Evolutionary conservation across 2,113 vertebrate genomes (phyloP).

Genomic region (Clarias magur): DNA sequence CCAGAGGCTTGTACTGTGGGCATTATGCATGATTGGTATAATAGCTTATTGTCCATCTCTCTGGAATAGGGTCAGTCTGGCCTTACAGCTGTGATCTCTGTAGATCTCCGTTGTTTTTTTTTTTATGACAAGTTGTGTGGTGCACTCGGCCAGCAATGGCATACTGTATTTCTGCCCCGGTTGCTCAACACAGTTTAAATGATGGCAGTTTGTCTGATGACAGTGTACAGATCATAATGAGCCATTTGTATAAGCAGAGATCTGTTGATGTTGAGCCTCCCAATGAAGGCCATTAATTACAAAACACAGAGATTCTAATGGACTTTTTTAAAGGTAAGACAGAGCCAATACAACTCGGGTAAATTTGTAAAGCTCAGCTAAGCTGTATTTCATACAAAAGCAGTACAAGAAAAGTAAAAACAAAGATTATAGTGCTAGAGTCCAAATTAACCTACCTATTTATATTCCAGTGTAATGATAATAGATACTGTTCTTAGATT

Average conservation of each 20-base stretch:
- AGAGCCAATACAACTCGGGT: neutral
- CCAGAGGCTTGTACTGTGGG: no score
- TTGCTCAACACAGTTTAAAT: constrained; percentile 17
- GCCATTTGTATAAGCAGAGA: constrained; percentile 6
- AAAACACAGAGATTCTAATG: neutral
- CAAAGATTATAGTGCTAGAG: no score
- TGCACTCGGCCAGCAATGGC: no score
- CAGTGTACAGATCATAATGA: constrained; percentile 36
- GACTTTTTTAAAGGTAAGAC: neutral
- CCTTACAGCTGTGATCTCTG: no score
- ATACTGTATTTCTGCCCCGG: no score
- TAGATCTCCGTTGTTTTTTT: no score
- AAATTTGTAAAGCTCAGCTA: neutral
- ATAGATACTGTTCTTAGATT: neutral
- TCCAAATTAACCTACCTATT: no score
- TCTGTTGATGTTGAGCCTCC: constrained; percentile 17
- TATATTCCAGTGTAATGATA: neutral
- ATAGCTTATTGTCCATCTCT: no score
- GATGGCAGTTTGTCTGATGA: constrained; percentile 32
- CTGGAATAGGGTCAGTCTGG: no score
- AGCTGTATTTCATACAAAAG: neutral
- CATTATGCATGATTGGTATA: no score
- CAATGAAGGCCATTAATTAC: constrained; percentile 7
- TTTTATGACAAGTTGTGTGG: no score
- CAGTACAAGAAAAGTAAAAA: no score